These are phyloP conservation scores for Aphidius ervi DNA, from an alignment of 1,140 invertebrate species.

Conservation along the genomic window DNA sequence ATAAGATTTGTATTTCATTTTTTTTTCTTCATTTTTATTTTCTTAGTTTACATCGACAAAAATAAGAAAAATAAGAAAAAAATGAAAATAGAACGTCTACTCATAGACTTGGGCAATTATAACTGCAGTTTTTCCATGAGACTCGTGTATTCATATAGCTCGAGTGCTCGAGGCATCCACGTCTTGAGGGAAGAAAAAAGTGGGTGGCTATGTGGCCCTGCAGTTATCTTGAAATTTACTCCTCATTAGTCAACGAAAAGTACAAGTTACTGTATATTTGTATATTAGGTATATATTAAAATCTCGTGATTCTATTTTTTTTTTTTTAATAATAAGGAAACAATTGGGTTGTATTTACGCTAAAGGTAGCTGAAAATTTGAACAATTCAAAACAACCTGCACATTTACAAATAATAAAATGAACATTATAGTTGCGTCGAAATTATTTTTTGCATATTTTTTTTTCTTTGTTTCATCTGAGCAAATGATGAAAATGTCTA, in stretches of 20 bases:
- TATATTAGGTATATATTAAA: no score
- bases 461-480: no score
- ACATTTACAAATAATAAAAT: no score
- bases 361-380: no score
- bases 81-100: neutral
- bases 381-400: no score
- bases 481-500: no score
- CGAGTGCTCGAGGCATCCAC: slow-evolving; percentile 18
- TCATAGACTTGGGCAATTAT: slow-evolving; percentile 22
- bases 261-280: no score
- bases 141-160: slow-evolving; percentile 14
- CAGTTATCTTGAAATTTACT: slow-evolving; percentile 41
- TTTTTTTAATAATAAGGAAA: no score
- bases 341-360: no score
- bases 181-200: slow-evolving; percentile 13
- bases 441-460: no score
- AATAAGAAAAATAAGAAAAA: slow-evolving; percentile 5
- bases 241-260: slow-evolving; percentile 34
- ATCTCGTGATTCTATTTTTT: no score
- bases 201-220: slow-evolving; percentile 26
- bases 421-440: no score
- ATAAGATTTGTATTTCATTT: neutral
- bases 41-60: neutral
- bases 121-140: slow-evolving; percentile 22
- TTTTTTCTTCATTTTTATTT: slow-evolving; percentile 5